Evolutionary conservation across 2,113 vertebrate species (phyloP), one percentile per base, ranked within the genome.

Genomic region (Arothron firmamentum): DNA sequence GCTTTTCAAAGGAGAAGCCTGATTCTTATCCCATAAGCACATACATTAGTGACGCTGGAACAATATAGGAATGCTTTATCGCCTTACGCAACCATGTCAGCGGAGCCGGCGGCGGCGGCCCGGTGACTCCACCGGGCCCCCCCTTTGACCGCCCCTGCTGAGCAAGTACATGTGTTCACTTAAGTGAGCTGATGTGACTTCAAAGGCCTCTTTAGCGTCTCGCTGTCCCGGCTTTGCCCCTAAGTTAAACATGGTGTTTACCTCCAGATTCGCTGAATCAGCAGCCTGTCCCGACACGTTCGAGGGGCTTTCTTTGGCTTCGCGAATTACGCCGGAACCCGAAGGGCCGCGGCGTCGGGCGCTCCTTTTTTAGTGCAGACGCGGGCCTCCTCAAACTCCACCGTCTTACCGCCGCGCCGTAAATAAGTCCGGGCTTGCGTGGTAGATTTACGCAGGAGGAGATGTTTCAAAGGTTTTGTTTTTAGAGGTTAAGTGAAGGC

Each of bases 181-280:
- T 55, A 75, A 79, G 52, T 52, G 62, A 64, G 61, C 68, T 42
- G 50, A 83, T 75, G 11, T 74, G 43, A 63, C 77, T 72, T 84
- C 71, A 75, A 78, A 78, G 56, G 54, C 0, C 31, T 28, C 62
- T 62, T 67, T 45, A 59, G 54, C 61, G 62, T 71, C 57, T 4
- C 1, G 61, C 62, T 59, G 48, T 28, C 16, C 54, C 28, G 55
- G 70, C 14, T 60, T 65, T 65, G 43, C 49, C 43, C 56, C 3
- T 17, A 16, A 56, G 68, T 77, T 51, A 70, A 79, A 76, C 43
- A 41, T 42, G 19, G 57, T 72, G 73, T 84, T 79, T 77, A 62
- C 62, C 51, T 56, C 62, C 57, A 62, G 60, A 52, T 47, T 15
- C 50, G 19, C 58, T 54, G 25, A 73, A 63, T 67, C 59, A 34